Evolutionary conservation across 92 coral and sea anemone species (phyloP).

Genomic region (Pocillopora meandrina): DNA sequence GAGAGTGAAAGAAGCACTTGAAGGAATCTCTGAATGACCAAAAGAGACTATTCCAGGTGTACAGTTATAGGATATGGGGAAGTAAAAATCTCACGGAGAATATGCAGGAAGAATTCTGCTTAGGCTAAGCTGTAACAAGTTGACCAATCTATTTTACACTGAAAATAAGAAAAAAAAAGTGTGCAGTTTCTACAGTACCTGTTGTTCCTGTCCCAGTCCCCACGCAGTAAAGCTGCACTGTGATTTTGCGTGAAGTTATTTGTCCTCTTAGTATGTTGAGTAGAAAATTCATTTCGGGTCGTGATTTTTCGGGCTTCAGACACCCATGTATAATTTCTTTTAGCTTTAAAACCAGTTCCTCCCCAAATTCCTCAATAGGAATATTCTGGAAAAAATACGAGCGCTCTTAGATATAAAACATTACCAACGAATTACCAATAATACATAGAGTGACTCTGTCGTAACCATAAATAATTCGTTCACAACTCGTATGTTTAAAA

Average conservation of each 20-base stretch:
- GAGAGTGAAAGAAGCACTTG: too few species aligned
- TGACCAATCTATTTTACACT: background rate
- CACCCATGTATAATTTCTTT: slow-evolving; percentile 45
- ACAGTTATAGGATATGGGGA: too few species aligned
- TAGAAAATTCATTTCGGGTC: slow-evolving; percentile 52
- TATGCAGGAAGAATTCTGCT: too few species aligned
- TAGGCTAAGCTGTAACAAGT: too few species aligned
- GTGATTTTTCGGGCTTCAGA: slow-evolving; percentile 50
- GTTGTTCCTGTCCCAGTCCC: slow-evolving; percentile 70
- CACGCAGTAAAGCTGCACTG: slow-evolving; percentile 61
- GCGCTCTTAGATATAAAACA: background rate
- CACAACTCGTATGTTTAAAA: too few species aligned
- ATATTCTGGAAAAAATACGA: slow-evolving; percentile 7
- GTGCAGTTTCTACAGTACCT: slow-evolving; percentile 18
- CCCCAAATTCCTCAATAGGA: slow-evolving; percentile 52
- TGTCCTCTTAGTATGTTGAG: slow-evolving; percentile 33
- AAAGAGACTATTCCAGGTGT: too few species aligned
- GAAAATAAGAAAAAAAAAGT: background rate
- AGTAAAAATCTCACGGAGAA: too few species aligned
- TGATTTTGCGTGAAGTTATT: slow-evolving; percentile 34
- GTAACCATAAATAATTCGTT: too few species aligned
- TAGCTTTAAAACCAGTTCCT: slow-evolving; percentile 56
- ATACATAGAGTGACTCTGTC: too few species aligned
- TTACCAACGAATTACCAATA: background rate
- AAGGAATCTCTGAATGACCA: too few species aligned